phyloP scores from a whole-genome alignment of 2,113 vertebrate genomes.

The Pampusana beccarii region DNA sequence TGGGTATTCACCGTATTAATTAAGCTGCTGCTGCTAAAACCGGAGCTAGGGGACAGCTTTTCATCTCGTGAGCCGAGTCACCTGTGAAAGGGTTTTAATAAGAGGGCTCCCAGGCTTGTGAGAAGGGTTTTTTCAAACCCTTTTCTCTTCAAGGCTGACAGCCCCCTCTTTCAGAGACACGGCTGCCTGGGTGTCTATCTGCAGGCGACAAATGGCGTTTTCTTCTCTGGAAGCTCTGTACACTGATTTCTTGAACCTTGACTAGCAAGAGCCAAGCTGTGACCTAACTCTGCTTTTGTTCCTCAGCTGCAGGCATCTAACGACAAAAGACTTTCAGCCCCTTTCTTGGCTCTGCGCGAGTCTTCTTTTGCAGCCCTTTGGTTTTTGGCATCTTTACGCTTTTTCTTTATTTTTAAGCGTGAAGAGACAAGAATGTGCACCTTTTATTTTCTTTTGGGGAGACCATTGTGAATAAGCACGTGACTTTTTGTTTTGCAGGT shows the following conservation, averaged over 20 bases:
- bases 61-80: neutral
- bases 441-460: neutral
- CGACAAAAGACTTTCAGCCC: neutral
- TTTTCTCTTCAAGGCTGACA: neutral
- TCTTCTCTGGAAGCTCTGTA: neutral
- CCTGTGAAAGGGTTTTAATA: neutral
- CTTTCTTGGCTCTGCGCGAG: neutral
- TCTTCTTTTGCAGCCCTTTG: neutral
- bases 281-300: conserved; percentile 14
- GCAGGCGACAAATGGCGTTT: neutral
- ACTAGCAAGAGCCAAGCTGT: neutral
- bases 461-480: neutral
- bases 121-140: neutral
- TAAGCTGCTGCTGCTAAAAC: neutral
- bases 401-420: neutral
- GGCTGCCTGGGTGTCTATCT: neutral
- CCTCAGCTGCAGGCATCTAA: neutral
- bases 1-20: neutral
- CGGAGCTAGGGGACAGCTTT: neutral
- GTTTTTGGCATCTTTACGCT: neutral
- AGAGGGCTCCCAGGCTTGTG: neutral
- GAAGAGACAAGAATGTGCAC: neutral
- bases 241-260: neutral
- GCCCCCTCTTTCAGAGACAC: neutral
- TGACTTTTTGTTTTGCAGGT: neutral